Conservation (phyloP, 1,140 invertebrate species). For the Brachystomella parvula region DNA sequence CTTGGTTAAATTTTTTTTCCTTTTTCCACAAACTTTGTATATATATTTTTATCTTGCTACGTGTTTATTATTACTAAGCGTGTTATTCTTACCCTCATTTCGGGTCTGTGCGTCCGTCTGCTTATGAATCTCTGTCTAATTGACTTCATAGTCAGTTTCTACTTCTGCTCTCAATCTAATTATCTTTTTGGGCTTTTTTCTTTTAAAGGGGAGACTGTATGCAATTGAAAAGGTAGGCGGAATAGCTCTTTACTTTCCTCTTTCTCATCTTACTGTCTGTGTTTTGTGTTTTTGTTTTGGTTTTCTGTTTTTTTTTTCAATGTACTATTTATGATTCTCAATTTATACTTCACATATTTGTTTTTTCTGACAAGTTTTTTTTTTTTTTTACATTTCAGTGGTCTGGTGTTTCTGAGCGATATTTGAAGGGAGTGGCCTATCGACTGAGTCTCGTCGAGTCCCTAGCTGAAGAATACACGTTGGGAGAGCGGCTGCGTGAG, state of each 20-base stretch:
- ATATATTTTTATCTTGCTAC: neutral
- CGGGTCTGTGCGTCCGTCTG: neutral
- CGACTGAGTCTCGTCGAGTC: constrained; percentile 50
- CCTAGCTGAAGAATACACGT: constrained; percentile 48
- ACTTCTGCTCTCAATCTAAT: neutral
- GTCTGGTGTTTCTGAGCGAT: neutral
- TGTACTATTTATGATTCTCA: neutral
- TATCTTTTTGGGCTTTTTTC: neutral
- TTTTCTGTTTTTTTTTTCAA: neutral
- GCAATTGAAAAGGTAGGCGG: too few relatives aligned
- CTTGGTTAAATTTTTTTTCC: too few relatives aligned
- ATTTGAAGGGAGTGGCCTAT: constrained; percentile 48
- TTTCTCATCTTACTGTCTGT: neutral
- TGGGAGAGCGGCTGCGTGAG: constrained; percentile 48
- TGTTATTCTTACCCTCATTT: neutral
- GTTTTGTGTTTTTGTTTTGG: neutral
- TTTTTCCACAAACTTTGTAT: neutral
- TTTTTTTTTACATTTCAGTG: neutral
- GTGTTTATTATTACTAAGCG: neutral
- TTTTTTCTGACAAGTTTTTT: neutral
- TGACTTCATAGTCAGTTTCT: neutral
- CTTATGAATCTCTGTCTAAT: neutral
- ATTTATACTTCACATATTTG: neutral
- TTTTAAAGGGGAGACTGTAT: neutral
- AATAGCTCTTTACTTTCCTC: too few relatives aligned